A percentile compares a stretch with the other conserved stretches of the same genome.
These are phyloP conservation scores for Agrochola lota DNA, from an alignment of 2,888 invertebrate genomes.

Conservation along the genomic window DNA sequence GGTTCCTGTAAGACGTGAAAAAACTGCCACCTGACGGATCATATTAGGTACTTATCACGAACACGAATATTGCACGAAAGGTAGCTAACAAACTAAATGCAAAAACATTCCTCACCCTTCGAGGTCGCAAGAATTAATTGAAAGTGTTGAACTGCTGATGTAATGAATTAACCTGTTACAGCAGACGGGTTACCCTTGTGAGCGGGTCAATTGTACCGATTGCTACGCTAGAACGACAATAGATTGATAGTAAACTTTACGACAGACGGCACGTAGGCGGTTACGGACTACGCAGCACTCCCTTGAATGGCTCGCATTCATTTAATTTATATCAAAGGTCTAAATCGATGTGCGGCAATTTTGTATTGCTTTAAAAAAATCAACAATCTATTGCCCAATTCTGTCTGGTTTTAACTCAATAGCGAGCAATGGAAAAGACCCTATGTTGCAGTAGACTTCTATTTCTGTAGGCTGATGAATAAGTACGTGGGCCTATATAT, in stretches of 20 bases:
- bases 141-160: constrained; percentile 86
- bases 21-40: neutral
- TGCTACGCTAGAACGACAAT: constrained; percentile 51
- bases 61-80: constrained; percentile 9
- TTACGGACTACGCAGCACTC: constrained; percentile 3
- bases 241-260: constrained; percentile 68
- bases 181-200: constrained; percentile 66
- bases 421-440: too few relatives aligned
- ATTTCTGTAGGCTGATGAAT: too few relatives aligned
- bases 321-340: neutral
- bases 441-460: neutral
- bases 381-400: too few relatives aligned
- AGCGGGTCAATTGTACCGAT: constrained; percentile 73
- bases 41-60: neutral
- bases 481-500: too few relatives aligned
- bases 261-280: constrained; percentile 63
- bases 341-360: neutral
- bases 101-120: constrained; percentile 48
- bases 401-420: too few relatives aligned
- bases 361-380: too few relatives aligned
- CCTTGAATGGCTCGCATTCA: constrained; percentile 43
- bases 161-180: constrained; percentile 83
- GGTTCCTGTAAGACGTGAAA: neutral
- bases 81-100: neutral
- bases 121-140: constrained; percentile 74